Conservation (phyloP, 2,888 invertebrate genomes). For the Onchidella celtica region DNA sequence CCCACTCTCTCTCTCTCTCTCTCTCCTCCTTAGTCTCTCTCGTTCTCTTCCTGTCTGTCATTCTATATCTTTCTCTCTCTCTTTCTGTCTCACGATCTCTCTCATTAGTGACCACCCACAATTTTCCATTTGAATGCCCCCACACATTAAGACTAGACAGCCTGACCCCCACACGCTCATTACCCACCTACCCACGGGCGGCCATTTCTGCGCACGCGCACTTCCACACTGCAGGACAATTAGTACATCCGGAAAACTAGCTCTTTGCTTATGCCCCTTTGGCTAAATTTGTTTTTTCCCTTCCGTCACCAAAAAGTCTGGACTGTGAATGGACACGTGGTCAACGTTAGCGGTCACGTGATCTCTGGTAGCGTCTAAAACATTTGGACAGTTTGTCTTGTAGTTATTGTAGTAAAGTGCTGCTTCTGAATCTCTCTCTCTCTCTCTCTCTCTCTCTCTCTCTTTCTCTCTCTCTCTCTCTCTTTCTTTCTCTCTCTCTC, state of each 20-base stretch:
- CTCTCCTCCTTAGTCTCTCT: too few species aligned
- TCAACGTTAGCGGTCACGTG: too few species aligned
- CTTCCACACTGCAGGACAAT: not conserved
- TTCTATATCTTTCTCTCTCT: slow-evolving; percentile 9
- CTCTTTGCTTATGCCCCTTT: not conserved
- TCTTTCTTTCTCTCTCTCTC: not conserved
- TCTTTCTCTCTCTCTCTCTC: not conserved
- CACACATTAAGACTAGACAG: not conserved
- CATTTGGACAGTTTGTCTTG: too few species aligned
- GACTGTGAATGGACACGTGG: too few species aligned
- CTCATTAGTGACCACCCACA: not conserved
- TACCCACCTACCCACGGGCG: not conserved
- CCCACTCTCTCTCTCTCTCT: too few species aligned
- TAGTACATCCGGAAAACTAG: slow-evolving; percentile 11
- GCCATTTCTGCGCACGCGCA: slow-evolving; percentile 4
- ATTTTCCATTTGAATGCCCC: not conserved
- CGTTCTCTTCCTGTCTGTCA: too few species aligned
- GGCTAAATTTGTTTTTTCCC: not conserved
- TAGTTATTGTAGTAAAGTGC: too few species aligned
- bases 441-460: not conserved
- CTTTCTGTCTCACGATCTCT: not conserved
- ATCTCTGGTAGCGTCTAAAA: too few species aligned
- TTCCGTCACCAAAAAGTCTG: too few species aligned
- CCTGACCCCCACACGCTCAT: not conserved
- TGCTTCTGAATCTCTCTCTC: too few species aligned